A percentile compares a stretch with the other conserved stretches of the same genome.
phyloP scores from a whole-genome alignment of 2,113 vertebrate species.

The Tiliqua scincoides region DNA sequence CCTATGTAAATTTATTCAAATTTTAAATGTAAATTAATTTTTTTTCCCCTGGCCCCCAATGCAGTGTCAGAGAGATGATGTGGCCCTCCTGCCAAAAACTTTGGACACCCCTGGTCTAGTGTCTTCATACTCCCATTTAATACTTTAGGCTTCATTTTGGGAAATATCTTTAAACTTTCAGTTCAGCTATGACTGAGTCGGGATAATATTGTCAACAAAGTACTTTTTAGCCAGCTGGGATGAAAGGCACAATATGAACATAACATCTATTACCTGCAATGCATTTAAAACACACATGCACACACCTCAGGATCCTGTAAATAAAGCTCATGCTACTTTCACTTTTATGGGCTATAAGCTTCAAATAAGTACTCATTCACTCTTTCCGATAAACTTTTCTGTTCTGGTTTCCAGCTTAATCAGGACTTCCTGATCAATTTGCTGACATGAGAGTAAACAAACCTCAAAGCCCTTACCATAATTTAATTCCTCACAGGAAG shows the following conservation, averaged over 20 bases:
- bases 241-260: background rate
- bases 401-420: background rate
- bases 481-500: background rate
- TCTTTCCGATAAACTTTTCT: background rate
- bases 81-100: no score
- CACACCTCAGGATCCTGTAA: background rate
- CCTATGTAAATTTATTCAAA: no score
- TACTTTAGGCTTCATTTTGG: background rate
- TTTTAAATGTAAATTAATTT: no score
- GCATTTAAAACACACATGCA: constrained; percentile 4
- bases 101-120: no score
- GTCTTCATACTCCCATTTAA: background rate
- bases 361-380: background rate
- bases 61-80: no score
- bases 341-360: constrained; percentile 25
- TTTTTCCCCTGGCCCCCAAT: no score
- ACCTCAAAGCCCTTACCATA: constrained; percentile 11
- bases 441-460: background rate
- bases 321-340: background rate
- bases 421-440: constrained; percentile 36
- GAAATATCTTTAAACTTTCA: background rate
- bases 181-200: background rate
- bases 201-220: background rate
- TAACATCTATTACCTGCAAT: background rate
- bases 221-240: background rate